Evolutionary conservation across 2,113 vertebrate genomes (phyloP).

Genomic region (Hirundichthys speculiger): DNA sequence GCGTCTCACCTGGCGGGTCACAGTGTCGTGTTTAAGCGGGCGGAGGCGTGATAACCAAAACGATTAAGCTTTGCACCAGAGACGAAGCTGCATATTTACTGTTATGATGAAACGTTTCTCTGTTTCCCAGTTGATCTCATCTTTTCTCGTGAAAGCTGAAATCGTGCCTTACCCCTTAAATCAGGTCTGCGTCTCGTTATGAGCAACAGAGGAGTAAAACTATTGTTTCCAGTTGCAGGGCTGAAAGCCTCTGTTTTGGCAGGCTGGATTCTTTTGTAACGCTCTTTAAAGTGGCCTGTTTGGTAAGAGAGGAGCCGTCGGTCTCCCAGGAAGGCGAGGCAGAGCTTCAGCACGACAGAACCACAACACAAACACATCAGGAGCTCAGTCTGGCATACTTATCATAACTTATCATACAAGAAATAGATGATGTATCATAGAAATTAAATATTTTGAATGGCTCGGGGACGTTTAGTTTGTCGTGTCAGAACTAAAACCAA

Average conservation of each 20-base stretch:
- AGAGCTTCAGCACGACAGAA: background rate
- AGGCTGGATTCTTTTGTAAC: conserved; percentile 42
- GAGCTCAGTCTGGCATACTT: too few relatives aligned
- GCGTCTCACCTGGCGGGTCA: too few relatives aligned
- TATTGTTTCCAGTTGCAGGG: conserved; percentile 29
- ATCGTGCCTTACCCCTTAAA: background rate
- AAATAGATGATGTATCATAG: background rate
- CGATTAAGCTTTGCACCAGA: background rate
- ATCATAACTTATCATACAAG: too few relatives aligned
- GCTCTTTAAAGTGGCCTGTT: conserved; percentile 29
- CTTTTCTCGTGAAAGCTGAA: conserved; percentile 4
- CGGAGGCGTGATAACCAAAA: background rate
- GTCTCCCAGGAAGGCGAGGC: conserved; percentile 3
- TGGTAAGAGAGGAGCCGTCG: conserved; percentile 26
- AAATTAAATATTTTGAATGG: background rate
- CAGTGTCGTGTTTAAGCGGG: background rate
- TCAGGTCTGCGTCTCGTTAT: conserved; percentile 4
- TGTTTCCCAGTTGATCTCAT: too few relatives aligned
- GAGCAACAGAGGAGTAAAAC: conserved; percentile 18
- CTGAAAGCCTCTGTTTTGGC: conserved; percentile 52
- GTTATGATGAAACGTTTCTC: background rate
- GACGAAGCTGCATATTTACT: background rate
- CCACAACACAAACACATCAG: background rate
- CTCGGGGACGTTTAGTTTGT: too few relatives aligned
- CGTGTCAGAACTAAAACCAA: background rate